Evolutionary conservation across 2,113 vertebrate genomes (phyloP).

Genomic region (Chaenogobius annularis): DNA sequence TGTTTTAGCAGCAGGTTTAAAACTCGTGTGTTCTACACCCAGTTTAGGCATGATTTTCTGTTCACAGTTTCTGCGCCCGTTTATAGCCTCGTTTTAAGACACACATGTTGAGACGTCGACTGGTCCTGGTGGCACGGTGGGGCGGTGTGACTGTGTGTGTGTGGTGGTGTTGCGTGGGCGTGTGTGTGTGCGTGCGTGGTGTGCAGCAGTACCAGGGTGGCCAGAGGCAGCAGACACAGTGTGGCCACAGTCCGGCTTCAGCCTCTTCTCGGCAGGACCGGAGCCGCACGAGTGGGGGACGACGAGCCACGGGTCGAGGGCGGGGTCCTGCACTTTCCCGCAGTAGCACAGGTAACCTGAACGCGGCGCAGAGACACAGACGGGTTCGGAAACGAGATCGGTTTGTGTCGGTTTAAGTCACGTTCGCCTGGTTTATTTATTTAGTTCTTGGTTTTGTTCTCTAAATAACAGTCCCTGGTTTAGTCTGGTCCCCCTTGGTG

Average conservation of each 20-base stretch:
- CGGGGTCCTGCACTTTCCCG: slow-evolving; percentile 91
- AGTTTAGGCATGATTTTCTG: no score
- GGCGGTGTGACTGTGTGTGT: no score
- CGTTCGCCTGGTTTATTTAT: not conserved
- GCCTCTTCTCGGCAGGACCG: slow-evolving; percentile 87
- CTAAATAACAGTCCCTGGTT: not conserved
- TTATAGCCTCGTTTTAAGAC: no score
- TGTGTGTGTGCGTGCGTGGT: no score
- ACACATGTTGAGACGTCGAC: no score
- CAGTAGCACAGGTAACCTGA: slow-evolving; percentile 91
- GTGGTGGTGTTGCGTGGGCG: no score
- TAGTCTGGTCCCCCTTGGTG: not conserved
- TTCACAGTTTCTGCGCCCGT: no score
- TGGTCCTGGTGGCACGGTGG: not conserved
- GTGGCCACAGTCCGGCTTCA: slow-evolving; percentile 91
- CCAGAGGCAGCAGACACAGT: slow-evolving; percentile 94
- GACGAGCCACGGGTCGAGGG: slow-evolving; percentile 91
- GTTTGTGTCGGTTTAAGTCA: not conserved
- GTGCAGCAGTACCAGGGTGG: slow-evolving; percentile 91
- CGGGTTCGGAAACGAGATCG: not conserved
- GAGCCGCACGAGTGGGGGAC: slow-evolving; percentile 97
- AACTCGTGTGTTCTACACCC: no score
- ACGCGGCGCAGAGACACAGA: slow-evolving; percentile 20
- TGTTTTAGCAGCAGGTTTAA: no score
- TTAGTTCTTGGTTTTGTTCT: not conserved